Evolutionary conservation across 1,140 invertebrate genomes (phyloP).

Genomic region (Saccostrea echinata): DNA sequence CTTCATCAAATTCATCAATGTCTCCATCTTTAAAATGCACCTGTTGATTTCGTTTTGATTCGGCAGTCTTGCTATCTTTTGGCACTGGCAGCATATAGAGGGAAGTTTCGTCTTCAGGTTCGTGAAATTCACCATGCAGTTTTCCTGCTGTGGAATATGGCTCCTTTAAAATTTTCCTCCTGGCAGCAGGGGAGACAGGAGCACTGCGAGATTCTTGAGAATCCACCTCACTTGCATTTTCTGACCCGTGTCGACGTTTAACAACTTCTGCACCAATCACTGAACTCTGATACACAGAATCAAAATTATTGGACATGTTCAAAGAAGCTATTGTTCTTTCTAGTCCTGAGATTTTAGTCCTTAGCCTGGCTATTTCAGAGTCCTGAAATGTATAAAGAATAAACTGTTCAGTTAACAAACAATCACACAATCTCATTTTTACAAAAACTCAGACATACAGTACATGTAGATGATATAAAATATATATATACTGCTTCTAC

Average conservation of each 20-base stretch:
- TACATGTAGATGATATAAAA: too few species aligned
- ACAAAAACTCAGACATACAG: too few species aligned
- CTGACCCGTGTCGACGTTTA: not conserved
- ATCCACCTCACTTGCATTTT: not conserved
- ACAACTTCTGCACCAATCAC: constrained; percentile 31
- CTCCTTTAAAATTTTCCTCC: constrained; percentile 24
- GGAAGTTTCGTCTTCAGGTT: constrained; percentile 20
- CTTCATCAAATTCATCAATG: constrained; percentile 37
- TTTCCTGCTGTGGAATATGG: constrained; percentile 27
- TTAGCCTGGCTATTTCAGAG: constrained; percentile 69
- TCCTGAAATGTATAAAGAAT: constrained; percentile 58
- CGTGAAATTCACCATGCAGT: constrained; percentile 30
- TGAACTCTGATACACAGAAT: constrained; percentile 56
- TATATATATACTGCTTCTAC: too few species aligned
- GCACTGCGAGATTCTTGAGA: constrained; percentile 1
- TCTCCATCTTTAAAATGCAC: constrained; percentile 41
- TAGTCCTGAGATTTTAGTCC: constrained; percentile 68
- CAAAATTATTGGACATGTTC: constrained; percentile 51
- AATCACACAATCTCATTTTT: too few species aligned
- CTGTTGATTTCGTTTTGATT: constrained; percentile 28
- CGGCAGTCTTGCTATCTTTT: not conserved
- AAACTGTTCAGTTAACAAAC: not conserved
- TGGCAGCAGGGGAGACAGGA: not conserved
- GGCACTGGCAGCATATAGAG: constrained; percentile 18
- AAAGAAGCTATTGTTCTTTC: constrained; percentile 63